Base-by-base conservation (phyloP, 2,888 invertebrate genomes). In the Ennomos erosarius region DNA sequence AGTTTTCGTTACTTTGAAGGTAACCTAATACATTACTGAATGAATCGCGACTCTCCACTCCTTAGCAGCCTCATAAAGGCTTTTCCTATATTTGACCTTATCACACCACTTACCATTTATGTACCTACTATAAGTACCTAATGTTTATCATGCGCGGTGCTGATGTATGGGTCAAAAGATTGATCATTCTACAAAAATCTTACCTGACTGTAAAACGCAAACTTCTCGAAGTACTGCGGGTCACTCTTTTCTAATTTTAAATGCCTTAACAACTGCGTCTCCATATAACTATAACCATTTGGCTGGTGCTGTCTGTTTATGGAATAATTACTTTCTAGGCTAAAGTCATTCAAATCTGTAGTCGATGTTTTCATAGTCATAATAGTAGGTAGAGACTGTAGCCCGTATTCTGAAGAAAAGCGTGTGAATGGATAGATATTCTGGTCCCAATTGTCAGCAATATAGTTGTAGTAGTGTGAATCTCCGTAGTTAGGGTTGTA, bases 321-420 rank as follows among this genome's bases (percentile, higher is more conserved):
- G 47, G 96, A 93, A 69, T 96, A 95, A 0, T 92, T 80, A 52
- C 96, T 95, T 0, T 86, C 74, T 9, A 94, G 67, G 10, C 78
- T 70, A 34, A 95, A 90, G 79, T 95, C 94, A 38, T 86, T 83
- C 1, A 77, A 72, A 5, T 86, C 81, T 11, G 88, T 87, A 1
- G 94, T 92, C 0, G 95, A 95, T 11, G 93, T 93, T 44, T 88
- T 79, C 85, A 97, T 93, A 0, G 97, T 95, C 39, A 92, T 88
- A 33, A 95, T 81, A 1, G 96, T 95, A 0, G 99, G 98, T 66
- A 97, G 90, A 0, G 98, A 97, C 85, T 99, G 99, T 68, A 97
- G 96, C 0, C 99, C 99, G 79, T 98, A 99, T 85, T 99, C 99
- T 0, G 99, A 99, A 4, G 96, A 95, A 85, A 99, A 99, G 72